A percentile compares a stretch with the other conserved stretches of the same genome.
These are phyloP conservation scores for Pseudomyrmex gracilis DNA, from an alignment of 1,140 invertebrate species.

Conservation along the genomic window DNA sequence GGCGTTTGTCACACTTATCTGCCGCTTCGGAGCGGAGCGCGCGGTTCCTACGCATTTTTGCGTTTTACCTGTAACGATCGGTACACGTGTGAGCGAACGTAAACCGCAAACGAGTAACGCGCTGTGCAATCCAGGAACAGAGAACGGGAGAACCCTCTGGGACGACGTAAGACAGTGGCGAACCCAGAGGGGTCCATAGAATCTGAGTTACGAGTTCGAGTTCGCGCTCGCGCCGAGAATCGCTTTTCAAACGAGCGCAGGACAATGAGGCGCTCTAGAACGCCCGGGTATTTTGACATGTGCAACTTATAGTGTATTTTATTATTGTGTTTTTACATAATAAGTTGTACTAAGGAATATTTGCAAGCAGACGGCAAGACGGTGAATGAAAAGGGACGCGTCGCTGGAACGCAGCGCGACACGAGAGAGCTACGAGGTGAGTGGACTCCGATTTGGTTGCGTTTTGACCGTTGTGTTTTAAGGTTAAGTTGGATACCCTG, in stretches of 20 bases:
- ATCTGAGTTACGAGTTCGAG: constrained; percentile 9
- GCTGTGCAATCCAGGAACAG: not conserved
- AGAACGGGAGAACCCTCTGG: not conserved
- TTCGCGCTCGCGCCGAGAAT: constrained; percentile 22
- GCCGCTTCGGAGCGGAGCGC: constrained; percentile 47
- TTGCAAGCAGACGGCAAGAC: not conserved
- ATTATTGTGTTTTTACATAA: not conserved
- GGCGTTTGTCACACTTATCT: constrained; percentile 75
- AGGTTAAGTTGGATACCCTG: constrained; percentile 65
- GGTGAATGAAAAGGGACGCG: constrained; percentile 58
- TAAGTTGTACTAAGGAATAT: not conserved
- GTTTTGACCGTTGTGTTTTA: constrained; percentile 40
- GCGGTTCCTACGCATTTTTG: constrained; percentile 26
- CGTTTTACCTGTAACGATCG: not conserved
- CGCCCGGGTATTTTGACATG: constrained; percentile 64
- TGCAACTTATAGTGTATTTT: constrained; percentile 23
- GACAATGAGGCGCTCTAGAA: constrained; percentile 51
- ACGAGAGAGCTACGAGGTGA: constrained; percentile 61
- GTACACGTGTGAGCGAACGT: not conserved
- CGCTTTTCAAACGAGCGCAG: constrained; percentile 55
- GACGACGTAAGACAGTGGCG: not conserved
- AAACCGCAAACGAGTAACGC: not conserved
- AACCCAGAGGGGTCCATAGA: not conserved
- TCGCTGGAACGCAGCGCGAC: constrained; percentile 14
- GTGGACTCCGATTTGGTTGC: constrained; percentile 52